These are phyloP conservation scores for Papilio helenus DNA, from an alignment of 1,140 invertebrate genomes.

Conservation along the genomic window DNA sequence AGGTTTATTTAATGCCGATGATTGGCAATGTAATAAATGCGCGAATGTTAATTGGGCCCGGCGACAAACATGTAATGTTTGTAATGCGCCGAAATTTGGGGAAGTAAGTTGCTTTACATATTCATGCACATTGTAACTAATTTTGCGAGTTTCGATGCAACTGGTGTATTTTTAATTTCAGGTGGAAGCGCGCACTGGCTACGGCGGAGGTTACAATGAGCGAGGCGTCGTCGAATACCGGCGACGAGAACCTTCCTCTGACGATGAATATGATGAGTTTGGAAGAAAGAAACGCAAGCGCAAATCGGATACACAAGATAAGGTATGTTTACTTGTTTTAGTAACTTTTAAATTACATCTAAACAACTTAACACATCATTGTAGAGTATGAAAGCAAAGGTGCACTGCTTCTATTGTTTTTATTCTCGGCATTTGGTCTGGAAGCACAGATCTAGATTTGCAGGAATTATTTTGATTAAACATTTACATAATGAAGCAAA, in stretches of 20 bases:
- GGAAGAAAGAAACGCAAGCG: slow-evolving; percentile 91
- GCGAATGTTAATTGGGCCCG: slow-evolving; percentile 99
- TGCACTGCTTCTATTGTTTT: slow-evolving; percentile 21
- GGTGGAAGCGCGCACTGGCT: slow-evolving; percentile 90
- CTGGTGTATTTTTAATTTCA: slow-evolving; percentile 50
- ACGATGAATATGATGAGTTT: slow-evolving; percentile 98
- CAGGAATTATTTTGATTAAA: slow-evolving; percentile 39
- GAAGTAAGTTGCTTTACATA: slow-evolving; percentile 85
- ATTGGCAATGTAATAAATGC: slow-evolving; percentile 99
- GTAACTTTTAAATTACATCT: slow-evolving; percentile 24
- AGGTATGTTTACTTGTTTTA: slow-evolving; percentile 54
- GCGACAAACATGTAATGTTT: slow-evolving; percentile 98
- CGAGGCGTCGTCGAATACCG: slow-evolving; percentile 96
- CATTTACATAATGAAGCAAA: slow-evolving; percentile 62
- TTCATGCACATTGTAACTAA: background rate
- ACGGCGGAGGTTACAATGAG: slow-evolving; percentile 96
- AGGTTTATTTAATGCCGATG: slow-evolving; percentile 98
- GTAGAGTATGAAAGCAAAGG: background rate
- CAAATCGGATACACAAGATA: slow-evolving; percentile 60
- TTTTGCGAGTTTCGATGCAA: background rate
- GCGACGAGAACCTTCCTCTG: slow-evolving; percentile 91
- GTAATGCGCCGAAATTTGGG: slow-evolving; percentile 98
- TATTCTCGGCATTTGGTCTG: slow-evolving; percentile 6
- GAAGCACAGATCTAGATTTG: slow-evolving; percentile 39
- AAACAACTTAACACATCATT: slow-evolving; percentile 17